phyloP scores from a whole-genome alignment of 2,888 invertebrate species.

The Clusia tigrina region DNA sequence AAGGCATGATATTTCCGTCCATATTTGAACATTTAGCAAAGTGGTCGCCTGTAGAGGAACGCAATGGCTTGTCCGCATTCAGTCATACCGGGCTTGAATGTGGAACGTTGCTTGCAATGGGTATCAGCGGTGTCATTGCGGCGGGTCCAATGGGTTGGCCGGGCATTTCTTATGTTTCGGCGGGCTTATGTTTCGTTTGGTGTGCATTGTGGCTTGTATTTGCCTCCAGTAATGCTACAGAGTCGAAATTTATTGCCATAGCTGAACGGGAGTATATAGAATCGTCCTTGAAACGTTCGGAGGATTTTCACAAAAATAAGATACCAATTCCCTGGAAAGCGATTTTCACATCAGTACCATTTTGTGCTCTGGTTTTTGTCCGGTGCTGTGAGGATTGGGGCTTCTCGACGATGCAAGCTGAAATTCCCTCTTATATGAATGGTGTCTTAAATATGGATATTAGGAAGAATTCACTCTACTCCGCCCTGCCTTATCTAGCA shows the following conservation, averaged over 20 bases:
- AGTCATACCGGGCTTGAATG: conserved; percentile 71
- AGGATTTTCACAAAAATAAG: conserved; percentile 40
- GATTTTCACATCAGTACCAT: conserved; percentile 73
- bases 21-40: conserved; percentile 74
- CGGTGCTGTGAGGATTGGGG: conserved; percentile 76
- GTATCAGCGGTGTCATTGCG: conserved; percentile 71
- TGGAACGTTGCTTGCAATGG: conserved; percentile 74
- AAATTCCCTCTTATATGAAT: conserved; percentile 72
- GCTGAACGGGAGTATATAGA: conserved; percentile 71
- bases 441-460: conserved; percentile 71
- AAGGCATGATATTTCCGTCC: conserved; percentile 74
- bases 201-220: conserved; percentile 67
- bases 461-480: conserved; percentile 65
- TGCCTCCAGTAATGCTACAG: conserved; percentile 69
- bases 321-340: conserved; percentile 70
- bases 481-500: conserved; percentile 67
- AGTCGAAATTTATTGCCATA: conserved; percentile 67
- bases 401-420: conserved; percentile 72
- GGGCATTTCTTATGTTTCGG: conserved; percentile 71
- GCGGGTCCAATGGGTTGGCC: conserved; percentile 71
- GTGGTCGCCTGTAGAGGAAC: conserved; percentile 73
- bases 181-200: conserved; percentile 66
- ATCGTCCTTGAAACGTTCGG: conserved; percentile 55
- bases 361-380: conserved; percentile 68
- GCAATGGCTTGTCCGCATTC: conserved; percentile 68